Base-by-base conservation (phyloP, 2,797 vertebrate species). In the Lateolabrax maculatus region DNA sequence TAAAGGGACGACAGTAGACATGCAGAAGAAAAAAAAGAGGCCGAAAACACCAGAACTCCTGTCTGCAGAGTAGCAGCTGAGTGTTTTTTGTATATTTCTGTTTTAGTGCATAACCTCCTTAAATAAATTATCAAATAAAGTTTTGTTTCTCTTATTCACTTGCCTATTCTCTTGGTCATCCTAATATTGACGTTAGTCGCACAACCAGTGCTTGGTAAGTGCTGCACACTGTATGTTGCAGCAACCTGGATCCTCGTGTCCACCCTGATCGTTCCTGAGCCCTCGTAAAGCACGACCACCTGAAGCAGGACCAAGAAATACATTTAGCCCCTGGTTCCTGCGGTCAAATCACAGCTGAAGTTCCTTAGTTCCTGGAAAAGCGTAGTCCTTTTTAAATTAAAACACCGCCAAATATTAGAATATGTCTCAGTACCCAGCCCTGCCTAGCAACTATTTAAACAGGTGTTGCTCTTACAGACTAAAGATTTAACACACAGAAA, bases 401-500 rank as follows among this genome's bases (percentile, higher is more conserved):
- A n/a, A 39, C 23, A 55, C 8, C 15, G 25, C 46, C 13, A 23
- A n/a, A 12, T 6, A 36, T 23, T 31, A 13, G 49, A 44, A 12
- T 11, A 34, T 2, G 6, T 63, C 21, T 51, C 0, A 2, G 37
- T 49, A 49, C 49, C 53, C 58, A 51, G 70, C 52, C 49, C 44
- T 51, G 48, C 63, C 21, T 34, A 19, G 62, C 16, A 18, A 67
- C 53, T 21, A 31, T 19, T 57, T 52, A 31, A 76, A 53, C 55
- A 27, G 36, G 19, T 23, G 51, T 19, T 44, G 21, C 53, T 55
- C 48, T 66, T 27, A 34, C 21, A 66, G 43, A 67, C 23, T 27
- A 55, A 25, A 34, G 6, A 6, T 51, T 63, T 63, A 3, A 23
- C 39, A 68, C 13, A 75, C 55, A 63, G 16, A 71, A 71, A 67